Evolutionary conservation across 2,113 vertebrate species (phyloP).

Genomic region (Cepphus grylle): DNA sequence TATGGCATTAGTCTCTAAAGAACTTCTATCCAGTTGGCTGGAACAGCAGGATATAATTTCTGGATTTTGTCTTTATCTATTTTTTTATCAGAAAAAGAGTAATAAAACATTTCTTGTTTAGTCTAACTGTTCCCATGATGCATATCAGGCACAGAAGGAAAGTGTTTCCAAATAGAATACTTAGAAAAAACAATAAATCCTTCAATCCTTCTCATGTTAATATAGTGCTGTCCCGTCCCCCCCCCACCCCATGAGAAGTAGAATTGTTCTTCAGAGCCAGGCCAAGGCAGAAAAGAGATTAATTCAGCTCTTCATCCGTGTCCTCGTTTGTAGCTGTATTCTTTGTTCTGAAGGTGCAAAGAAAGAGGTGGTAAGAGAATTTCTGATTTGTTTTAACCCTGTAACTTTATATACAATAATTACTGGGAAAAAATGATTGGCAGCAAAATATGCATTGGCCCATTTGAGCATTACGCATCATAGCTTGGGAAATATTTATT

Average conservation of each 20-base stretch:
- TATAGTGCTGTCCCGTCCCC: neutral
- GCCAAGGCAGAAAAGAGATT: neutral
- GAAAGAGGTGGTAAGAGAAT: neutral
- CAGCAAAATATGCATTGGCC: neutral
- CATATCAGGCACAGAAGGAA: neutral
- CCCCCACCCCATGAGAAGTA: neutral
- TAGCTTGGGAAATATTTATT: neutral
- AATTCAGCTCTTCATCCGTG: neutral
- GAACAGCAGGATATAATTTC: neutral
- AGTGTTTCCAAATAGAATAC: neutral
- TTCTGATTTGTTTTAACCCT: neutral
- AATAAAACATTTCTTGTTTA: conserved; percentile 21
- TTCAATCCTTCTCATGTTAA: neutral
- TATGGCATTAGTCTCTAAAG: neutral
- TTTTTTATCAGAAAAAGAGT: neutral
- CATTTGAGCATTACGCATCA: neutral
- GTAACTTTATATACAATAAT: neutral
- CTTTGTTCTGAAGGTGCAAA: neutral
- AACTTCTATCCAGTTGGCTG: neutral
- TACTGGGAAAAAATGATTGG: neutral
- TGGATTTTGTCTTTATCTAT: neutral
- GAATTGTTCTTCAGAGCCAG: neutral
- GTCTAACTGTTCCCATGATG: neutral
- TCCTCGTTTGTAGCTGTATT: neutral
- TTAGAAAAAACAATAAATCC: neutral